Percentiles rank a stretch among this genome's conserved stretches.
phyloP scores from a whole-genome alignment of 2,888 invertebrate species.

The Lasioglossum vierecki region DNA sequence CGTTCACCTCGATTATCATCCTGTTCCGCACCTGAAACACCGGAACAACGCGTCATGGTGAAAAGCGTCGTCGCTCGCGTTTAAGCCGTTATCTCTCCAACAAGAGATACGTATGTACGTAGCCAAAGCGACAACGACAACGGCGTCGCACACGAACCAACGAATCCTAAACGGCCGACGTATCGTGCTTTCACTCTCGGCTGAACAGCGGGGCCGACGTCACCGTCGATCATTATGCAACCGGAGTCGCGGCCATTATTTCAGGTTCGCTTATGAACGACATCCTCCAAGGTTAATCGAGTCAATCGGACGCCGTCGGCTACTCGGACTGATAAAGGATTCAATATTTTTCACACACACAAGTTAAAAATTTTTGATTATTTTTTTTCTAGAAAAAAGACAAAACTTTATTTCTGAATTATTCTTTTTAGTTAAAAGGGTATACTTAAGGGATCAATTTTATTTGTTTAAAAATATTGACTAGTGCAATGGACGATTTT shows the following conservation, averaged over 20 bases:
- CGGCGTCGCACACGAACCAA: conserved; percentile 41
- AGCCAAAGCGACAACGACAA: conserved; percentile 8
- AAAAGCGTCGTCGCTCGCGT: background rate
- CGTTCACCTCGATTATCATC: conserved; percentile 34
- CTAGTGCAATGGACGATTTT: no score
- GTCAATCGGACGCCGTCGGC: conserved; percentile 61
- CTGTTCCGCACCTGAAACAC: conserved; percentile 28
- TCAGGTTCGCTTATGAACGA: conserved; percentile 68
- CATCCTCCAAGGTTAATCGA: conserved; percentile 67
- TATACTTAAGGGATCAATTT: no score
- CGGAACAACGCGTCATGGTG: background rate
- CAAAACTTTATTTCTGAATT: no score
- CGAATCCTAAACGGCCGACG: conserved; percentile 54
- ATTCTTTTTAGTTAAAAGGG: no score
- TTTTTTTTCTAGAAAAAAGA: background rate
- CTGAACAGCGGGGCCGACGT: conserved; percentile 29
- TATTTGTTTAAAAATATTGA: background rate
- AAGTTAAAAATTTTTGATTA: no score
- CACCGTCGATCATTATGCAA: conserved; percentile 62
- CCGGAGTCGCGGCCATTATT: conserved; percentile 63
- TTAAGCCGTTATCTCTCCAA: conserved; percentile 35
- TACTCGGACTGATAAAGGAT: conserved; percentile 56
- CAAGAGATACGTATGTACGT: conserved; percentile 27
- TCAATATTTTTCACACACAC: background rate
- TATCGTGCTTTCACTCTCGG: conserved; percentile 64